These are phyloP conservation scores for Heliconius eleuchia DNA, from an alignment of 1,140 invertebrate genomes.

Conservation along the genomic window DNA sequence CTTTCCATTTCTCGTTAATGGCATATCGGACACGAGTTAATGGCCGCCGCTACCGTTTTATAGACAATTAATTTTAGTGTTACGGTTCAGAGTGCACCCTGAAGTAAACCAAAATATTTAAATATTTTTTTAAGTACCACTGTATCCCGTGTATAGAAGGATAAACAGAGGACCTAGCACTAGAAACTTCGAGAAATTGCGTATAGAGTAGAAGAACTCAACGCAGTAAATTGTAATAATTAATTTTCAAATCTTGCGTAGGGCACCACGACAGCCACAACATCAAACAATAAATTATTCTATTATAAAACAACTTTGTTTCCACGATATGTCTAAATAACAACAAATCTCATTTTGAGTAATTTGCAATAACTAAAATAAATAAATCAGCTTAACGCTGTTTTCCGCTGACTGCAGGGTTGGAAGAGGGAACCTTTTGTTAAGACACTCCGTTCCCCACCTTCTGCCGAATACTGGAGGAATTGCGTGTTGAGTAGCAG, in stretches of 20 bases:
- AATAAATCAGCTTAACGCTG: too few relatives aligned
- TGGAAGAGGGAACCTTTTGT: too few relatives aligned
- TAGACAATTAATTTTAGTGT: constrained; percentile 44
- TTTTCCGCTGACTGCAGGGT: too few relatives aligned
- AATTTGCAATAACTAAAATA: too few relatives aligned
- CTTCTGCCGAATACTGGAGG: too few relatives aligned
- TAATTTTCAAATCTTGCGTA: neutral
- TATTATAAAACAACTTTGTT: too few relatives aligned
- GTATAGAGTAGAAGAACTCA: neutral
- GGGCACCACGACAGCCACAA: too few relatives aligned
- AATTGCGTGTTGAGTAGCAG: too few relatives aligned
- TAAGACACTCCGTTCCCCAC: too few relatives aligned
- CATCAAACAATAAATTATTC: too few relatives aligned
- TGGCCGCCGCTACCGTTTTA: constrained; percentile 45
- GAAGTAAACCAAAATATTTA: neutral
- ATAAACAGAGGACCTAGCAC: neutral
- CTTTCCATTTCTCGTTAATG: constrained; percentile 42
- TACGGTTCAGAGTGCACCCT: constrained; percentile 18
- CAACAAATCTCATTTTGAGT: too few relatives aligned
- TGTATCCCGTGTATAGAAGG: neutral
- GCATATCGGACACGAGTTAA: constrained; percentile 36
- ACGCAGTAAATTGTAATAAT: neutral
- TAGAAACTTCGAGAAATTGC: neutral
- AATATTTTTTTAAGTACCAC: neutral
- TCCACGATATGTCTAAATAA: too few relatives aligned